These are phyloP conservation scores for Xiphias gladius DNA, from an alignment of 2,113 vertebrate genomes.

Conservation along the genomic window DNA sequence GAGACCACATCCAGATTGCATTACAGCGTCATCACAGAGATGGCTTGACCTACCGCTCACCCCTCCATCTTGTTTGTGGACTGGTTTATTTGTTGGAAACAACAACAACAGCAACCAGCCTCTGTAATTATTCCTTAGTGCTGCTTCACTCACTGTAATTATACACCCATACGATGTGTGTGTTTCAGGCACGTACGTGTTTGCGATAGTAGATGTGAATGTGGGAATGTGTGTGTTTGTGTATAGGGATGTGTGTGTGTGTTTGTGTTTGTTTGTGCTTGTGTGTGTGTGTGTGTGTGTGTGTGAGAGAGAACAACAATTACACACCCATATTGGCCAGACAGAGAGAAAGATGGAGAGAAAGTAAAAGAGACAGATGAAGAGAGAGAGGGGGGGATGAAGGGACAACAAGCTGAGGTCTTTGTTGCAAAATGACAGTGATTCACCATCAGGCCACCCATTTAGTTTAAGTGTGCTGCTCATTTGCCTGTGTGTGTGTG, in stretches of 20 bases:
- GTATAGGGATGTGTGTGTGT: conserved; percentile 12
- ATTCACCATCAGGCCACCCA: conserved; percentile 74
- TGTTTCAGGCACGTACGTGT: conserved; percentile 4
- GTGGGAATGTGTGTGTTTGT: conserved; percentile 19
- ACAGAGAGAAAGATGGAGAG: conserved; percentile 28
- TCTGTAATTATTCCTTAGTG: conserved; percentile 83
- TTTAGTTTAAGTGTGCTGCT: conserved; percentile 74
- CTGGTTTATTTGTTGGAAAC: conserved; percentile 78
- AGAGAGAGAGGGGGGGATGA: conserved; percentile 47
- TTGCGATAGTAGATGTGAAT: conserved; percentile 18
- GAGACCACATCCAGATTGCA: not conserved
- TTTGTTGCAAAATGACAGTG: conserved; percentile 81
- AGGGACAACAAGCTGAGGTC: conserved; percentile 75
- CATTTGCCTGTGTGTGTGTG: conserved; percentile 53
- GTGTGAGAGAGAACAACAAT: conserved; percentile 27
- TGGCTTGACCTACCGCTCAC: conserved; percentile 65
- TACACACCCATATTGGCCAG: conserved; percentile 47
- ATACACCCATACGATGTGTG: conserved; percentile 70
- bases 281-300: conserved; percentile 19
- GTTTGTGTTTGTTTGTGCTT: conserved; percentile 17
- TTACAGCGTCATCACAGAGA: conserved; percentile 30
- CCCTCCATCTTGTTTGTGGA: conserved; percentile 78
- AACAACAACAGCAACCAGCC: conserved; percentile 75
- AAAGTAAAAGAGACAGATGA: conserved; percentile 11
- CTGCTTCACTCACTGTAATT: conserved; percentile 82